A percentile compares a stretch with the other conserved stretches of the same genome.
Conservation (phyloP, 2,113 vertebrate species). For the Thalassarche chlororhynchos region DNA sequence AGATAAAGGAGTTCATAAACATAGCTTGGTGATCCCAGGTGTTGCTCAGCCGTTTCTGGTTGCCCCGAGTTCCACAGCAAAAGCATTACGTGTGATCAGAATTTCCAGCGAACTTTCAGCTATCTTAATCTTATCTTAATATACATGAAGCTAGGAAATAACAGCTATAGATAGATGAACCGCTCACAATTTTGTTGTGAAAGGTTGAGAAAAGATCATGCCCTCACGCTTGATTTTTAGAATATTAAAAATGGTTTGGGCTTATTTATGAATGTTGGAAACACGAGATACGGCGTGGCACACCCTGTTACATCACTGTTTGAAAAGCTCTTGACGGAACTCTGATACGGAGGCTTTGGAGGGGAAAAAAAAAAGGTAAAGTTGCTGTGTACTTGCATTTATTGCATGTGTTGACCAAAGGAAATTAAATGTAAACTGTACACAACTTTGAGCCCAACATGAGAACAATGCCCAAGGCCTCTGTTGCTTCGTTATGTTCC, state of each 20-base stretch:
- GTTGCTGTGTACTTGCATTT: neutral
- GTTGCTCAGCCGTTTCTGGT: neutral
- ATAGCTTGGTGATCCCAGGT: neutral
- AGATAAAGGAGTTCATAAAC: neutral
- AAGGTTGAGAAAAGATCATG: neutral
- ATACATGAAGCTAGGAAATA: neutral
- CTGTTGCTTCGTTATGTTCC: neutral
- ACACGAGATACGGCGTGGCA: fast-evolving
- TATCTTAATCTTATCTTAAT: neutral
- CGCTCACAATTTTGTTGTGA: neutral
- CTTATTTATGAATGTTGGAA: neutral
- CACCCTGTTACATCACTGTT: neutral
- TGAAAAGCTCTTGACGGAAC: neutral
- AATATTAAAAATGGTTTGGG: neutral
- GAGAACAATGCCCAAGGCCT: neutral
- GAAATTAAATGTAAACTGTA: neutral
- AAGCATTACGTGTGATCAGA: neutral
- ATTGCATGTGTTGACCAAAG: neutral
- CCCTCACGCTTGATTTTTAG: fast-evolving
- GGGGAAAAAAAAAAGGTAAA: neutral
- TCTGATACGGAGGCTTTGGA: fast-evolving
- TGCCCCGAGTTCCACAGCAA: neutral
- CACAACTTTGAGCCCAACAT: neutral
- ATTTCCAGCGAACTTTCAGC: neutral
- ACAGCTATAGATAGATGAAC: neutral